Base-by-base conservation (phyloP, 2,888 invertebrate genomes). In the Netelia melanura region DNA sequence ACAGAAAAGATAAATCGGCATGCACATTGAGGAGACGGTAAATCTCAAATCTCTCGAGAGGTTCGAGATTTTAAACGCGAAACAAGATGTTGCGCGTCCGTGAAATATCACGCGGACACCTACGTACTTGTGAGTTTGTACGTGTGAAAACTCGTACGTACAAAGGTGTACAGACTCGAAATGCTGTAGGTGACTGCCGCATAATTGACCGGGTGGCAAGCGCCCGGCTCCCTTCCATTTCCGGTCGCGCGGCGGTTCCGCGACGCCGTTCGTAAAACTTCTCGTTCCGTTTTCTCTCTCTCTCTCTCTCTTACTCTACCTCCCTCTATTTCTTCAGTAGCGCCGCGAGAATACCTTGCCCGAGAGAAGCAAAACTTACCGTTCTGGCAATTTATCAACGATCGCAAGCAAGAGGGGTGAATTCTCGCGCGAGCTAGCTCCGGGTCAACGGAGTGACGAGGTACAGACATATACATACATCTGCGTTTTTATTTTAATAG, bases 401-500 rank as follows among this genome's bases (percentile, higher is more conserved):
- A 85, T 85, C 81, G 74, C 81, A 81, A 74, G 38, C n/a, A 52
- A 62, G 58, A 52, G 61, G 75, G 54, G 71, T 9, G 65, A 61
- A 56, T 54, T 68, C 17, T 72, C 65, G 71, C 80, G 68, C 72
- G 68, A 67, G 70, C 23, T 30, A 14, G 52, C 62, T 21, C 25
- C 76, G 56, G 58, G 64, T 81, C 71, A 71, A 56, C 76, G 30
- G 70, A 56, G 77, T 58, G 71, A 80, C 67, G 81, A 65, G 75
- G 82, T 58, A 62, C 77, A 84, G 75, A 82, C 82, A 80, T 84
- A 79, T 84, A 85, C 85, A 85, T 84, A 86, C 83, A 74, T 87
- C 81, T 86, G 87, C 81, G 84, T 84, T 85, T 71, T 17, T 44
- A 86, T 87, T 78, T 88, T 87, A 87, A 89, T 90, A 89, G 88